Base-by-base conservation (phyloP, 2,888 invertebrate genomes). In the Troides oblongomaculatus region DNA sequence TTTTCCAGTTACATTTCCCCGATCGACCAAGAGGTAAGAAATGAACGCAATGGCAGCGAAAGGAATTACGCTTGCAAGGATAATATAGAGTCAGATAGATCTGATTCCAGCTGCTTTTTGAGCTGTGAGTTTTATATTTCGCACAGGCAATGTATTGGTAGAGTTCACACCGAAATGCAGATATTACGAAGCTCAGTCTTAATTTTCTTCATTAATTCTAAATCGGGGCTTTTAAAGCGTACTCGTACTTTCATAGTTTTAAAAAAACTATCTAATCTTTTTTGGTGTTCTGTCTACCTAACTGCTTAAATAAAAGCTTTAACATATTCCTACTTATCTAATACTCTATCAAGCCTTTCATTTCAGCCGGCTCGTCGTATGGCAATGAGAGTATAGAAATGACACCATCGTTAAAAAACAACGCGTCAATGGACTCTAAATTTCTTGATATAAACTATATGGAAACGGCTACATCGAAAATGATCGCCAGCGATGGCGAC, bases 401-500 rank as follows among this genome's bases (percentile, higher is more conserved):
- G 83, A 87, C 92, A 1, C 90, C 89, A 14, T 92, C 92, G 1
- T 75, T 92, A 64, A 88, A 88, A 80, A 92, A 91, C 77, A 88
- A 92, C 75, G 84, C 88, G 46, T 90, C 92, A 17, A 77, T 89
- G 68, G 87, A 91, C 72, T 89, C 89, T 0, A 89, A 89, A 81
- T 79, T 80, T 71, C 75, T 84, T 2, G 81, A 79, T 70, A 75
- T 82, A 8, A 76, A 75, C 61, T 81, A 85, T 72, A 76, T 89
- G 73, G 91, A 90, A 72, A 85, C 85, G n/a, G 82, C 89, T 10
- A 85, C 84, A 70, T 93, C 94, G 7, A 92, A 92, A 75, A 88
- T 90, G 72, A 92, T 95, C 60, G 93, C 93, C 58, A 89, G 90
- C 77, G 93, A 89, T 64, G 95, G 95, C 3, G 95, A 93, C 36